These are phyloP conservation scores for Alauda arvensis DNA, from an alignment of 2,797 vertebrate species.

Conservation along the genomic window DNA sequence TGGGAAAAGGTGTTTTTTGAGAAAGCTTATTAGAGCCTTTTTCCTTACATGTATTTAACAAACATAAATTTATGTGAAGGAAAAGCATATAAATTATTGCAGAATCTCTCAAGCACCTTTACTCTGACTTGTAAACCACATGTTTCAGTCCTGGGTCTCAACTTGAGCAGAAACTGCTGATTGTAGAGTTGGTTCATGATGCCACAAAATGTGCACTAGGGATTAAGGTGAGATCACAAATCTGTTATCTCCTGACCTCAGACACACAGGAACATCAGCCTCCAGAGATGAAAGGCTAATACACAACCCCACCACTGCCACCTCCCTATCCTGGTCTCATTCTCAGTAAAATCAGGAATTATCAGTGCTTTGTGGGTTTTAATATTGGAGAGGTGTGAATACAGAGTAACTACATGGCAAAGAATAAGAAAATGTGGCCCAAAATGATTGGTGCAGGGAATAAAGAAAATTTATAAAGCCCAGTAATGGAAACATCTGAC, in stretches of 20 bases:
- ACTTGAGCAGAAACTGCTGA: conserved; percentile 38
- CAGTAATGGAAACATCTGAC: neutral
- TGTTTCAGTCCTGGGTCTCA: conserved; percentile 24
- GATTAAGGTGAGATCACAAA: conserved; percentile 50
- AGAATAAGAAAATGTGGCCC: neutral
- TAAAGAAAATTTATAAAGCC: conserved; percentile 11
- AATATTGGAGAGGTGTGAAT: neutral
- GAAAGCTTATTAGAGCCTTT: neutral
- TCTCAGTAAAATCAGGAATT: neutral
- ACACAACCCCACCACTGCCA: neutral
- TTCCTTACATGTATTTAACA: neutral
- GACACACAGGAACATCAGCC: neutral
- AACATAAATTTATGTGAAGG: neutral
- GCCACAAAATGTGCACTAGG: conserved; percentile 43
- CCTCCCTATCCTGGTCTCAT: neutral
- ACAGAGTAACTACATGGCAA: neutral
- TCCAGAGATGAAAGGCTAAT: conserved; percentile 32
- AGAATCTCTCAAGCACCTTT: neutral
- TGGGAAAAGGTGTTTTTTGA: neutral
- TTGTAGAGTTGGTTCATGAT: conserved; percentile 28
- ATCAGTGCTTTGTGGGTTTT: neutral
- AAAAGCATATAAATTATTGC: neutral
- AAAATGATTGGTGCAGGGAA: neutral
- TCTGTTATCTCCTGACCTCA: conserved; percentile 55
- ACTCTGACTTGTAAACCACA: neutral